Evolutionary conservation across 2,113 vertebrate species (phyloP).

Genomic region (Eulemur macaco): DNA sequence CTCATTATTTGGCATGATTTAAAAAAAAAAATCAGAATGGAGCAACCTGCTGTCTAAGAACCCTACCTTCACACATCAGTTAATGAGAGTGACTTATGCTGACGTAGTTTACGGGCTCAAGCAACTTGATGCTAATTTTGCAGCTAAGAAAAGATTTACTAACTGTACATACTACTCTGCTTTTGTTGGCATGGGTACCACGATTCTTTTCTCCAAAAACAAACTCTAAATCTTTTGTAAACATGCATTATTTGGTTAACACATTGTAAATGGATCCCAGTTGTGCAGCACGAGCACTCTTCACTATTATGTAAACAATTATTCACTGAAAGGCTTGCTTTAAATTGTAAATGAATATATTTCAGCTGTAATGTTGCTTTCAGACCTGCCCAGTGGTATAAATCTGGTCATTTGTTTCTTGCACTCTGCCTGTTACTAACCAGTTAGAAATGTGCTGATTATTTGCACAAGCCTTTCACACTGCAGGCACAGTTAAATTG

Average conservation of each 20-base stretch:
- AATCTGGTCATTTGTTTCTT: slow-evolving; percentile 72
- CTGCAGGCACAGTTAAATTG: slow-evolving; percentile 71
- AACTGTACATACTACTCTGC: slow-evolving; percentile 67
- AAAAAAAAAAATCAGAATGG: slow-evolving; percentile 76
- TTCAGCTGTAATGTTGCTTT: slow-evolving; percentile 74
- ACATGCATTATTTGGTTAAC: slow-evolving; percentile 74
- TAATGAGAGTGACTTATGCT: slow-evolving; percentile 82
- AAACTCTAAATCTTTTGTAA: slow-evolving; percentile 78
- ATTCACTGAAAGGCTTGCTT: slow-evolving; percentile 64
- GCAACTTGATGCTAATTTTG: slow-evolving; percentile 81
- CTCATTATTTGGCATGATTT: slow-evolving; percentile 84
- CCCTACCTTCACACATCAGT: slow-evolving; percentile 75
- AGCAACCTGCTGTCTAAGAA: slow-evolving; percentile 80
- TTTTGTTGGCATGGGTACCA: slow-evolving; percentile 72
- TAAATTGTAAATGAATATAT: slow-evolving; percentile 74
- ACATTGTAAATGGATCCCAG: slow-evolving; percentile 68
- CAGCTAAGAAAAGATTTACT: slow-evolving; percentile 80
- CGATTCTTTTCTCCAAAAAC: slow-evolving; percentile 75
- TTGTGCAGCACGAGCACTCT: slow-evolving; percentile 47
- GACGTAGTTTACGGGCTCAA: slow-evolving; percentile 70
- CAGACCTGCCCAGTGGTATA: slow-evolving; percentile 65
- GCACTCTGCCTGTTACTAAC: slow-evolving; percentile 67
- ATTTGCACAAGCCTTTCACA: slow-evolving; percentile 76
- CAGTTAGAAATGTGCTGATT: slow-evolving; percentile 71
- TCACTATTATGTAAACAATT: slow-evolving; percentile 70